phyloP scores from a whole-genome alignment of 1,140 invertebrate species.

The Trichonephila clavata region DNA sequence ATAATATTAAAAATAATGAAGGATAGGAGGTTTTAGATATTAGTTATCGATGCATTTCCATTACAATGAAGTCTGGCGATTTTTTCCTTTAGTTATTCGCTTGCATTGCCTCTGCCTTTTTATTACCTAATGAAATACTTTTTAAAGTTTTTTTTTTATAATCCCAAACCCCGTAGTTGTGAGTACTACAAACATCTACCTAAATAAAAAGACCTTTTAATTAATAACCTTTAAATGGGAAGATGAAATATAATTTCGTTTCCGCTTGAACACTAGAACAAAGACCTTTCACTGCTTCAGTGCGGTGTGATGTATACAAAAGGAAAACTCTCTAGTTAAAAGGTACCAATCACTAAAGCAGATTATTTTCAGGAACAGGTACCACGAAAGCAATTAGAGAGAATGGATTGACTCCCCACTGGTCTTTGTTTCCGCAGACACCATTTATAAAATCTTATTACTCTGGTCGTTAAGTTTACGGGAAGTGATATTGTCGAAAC shows the following conservation, averaged over 20 bases:
- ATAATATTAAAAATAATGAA: too few species aligned
- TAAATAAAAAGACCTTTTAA: background rate
- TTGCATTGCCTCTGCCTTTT: too few species aligned
- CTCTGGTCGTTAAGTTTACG: background rate
- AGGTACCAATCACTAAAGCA: background rate
- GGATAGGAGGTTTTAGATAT: too few species aligned
- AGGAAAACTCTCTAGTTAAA: slow-evolving; percentile 9
- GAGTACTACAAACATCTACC: background rate
- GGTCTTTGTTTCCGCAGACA: background rate
- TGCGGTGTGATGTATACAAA: background rate
- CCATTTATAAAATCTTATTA: slow-evolving; percentile 38
- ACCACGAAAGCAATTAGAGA: too few species aligned
- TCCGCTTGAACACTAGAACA: background rate
- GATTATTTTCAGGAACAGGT: background rate
- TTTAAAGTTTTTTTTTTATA: too few species aligned
- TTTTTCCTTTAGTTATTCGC: too few species aligned
- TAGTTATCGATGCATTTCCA: too few species aligned
- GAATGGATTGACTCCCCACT: too few species aligned
- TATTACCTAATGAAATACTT: too few species aligned
- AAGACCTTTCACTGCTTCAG: background rate
- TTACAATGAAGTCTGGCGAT: too few species aligned
- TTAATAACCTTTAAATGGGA: background rate
- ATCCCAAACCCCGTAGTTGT: too few species aligned
- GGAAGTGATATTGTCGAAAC: background rate
- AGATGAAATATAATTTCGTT: slow-evolving; percentile 13